Evolutionary conservation across 2,113 vertebrate genomes (phyloP).

Genomic region (Aegithalos caudatus): DNA sequence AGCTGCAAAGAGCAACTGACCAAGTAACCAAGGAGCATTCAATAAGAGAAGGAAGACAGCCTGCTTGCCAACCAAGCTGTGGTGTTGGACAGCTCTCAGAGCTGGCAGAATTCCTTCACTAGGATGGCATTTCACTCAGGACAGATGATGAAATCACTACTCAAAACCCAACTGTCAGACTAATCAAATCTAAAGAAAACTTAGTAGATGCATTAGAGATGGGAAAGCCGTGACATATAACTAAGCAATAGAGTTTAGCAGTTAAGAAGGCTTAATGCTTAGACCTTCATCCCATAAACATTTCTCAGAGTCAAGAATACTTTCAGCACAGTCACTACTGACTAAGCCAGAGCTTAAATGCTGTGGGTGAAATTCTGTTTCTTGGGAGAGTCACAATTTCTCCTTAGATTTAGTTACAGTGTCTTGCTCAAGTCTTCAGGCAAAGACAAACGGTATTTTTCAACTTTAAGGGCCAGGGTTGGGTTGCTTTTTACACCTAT

Average conservation of each 20-base stretch:
- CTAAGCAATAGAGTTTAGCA: neutral
- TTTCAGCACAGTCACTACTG: neutral
- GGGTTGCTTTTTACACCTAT: neutral
- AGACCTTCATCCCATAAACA: conserved; percentile 8
- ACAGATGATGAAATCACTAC: neutral
- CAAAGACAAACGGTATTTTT: neutral
- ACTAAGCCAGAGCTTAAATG: neutral
- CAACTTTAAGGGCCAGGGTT: neutral
- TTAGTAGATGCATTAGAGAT: neutral
- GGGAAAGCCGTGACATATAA: neutral
- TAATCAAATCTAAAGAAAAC: neutral
- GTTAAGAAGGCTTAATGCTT: conserved; percentile 9
- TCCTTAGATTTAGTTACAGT: neutral
- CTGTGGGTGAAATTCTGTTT: neutral
- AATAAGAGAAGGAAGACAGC: neutral
- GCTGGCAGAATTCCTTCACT: neutral
- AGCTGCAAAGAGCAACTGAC: neutral
- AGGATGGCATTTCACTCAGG: neutral
- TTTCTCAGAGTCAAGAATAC: neutral
- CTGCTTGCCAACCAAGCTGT: neutral
- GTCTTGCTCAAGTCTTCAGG: neutral
- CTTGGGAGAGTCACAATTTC: neutral
- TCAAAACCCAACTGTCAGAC: neutral
- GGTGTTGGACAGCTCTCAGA: conserved; percentile 20
- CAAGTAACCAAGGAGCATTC: neutral